These are phyloP conservation scores for Otolemur garnettii DNA, from an alignment of 2,113 vertebrate genomes.

Conservation along the genomic window DNA sequence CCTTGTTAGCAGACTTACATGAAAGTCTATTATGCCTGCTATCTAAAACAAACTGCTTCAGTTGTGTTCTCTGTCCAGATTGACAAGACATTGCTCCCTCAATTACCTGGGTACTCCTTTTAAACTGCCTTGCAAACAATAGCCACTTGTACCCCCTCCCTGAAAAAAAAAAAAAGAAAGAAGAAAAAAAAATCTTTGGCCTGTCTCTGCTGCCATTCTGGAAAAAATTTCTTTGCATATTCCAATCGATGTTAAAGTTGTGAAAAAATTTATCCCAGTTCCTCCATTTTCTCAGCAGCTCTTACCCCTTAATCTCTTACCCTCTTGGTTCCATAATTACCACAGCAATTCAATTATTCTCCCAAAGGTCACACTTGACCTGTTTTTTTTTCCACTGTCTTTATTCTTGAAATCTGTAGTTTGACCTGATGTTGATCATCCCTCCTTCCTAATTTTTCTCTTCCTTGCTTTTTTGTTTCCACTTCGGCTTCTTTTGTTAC, in stretches of 20 bases:
- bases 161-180: not conserved
- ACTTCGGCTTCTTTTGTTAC: slow-evolving; percentile 22
- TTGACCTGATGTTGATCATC: slow-evolving; percentile 28
- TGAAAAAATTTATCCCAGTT: not conserved
- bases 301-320: slow-evolving; percentile 40
- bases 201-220: slow-evolving; percentile 19
- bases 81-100: not conserved
- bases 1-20: not conserved
- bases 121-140: not conserved
- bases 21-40: slow-evolving; percentile 21
- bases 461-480: slow-evolving; percentile 38
- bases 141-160: not conserved
- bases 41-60: not conserved
- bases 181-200: not conserved
- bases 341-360: slow-evolving; percentile 32
- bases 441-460: not conserved
- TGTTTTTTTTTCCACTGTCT: not conserved
- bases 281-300: slow-evolving; percentile 56
- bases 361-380: not conserved
- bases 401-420: slow-evolving; percentile 50
- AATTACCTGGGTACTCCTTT: not conserved
- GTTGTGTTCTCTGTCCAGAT: not conserved
- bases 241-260: slow-evolving; percentile 10
- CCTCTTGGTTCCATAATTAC: slow-evolving; percentile 12
- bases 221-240: slow-evolving; percentile 48